Base-by-base conservation (phyloP, 2,113 vertebrate species). In the Connochaetes taurinus region DNA sequence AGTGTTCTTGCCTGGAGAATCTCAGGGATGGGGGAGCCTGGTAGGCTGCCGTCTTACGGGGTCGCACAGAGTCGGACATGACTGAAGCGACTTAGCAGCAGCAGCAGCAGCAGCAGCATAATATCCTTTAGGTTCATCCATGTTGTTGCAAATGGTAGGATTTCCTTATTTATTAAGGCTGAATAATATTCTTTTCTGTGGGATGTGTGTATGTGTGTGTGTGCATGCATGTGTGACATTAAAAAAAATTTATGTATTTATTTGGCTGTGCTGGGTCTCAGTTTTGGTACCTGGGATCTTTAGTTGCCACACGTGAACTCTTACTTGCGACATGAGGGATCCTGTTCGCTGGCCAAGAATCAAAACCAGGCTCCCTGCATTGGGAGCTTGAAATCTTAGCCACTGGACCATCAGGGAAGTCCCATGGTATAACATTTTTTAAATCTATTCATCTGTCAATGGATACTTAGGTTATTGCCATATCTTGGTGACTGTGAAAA, bases 101-200 rank as follows among this genome's bases (percentile, higher is more conserved):
- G 55, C 55, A 40, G 36, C 55, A 40, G 36, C 36, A 53, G 53
- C 53, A 53, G 17, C 17, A 53, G 53, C 55, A 47, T 64, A 45
- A 55, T 76, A 17, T 52, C 23, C 36, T 81, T 31, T 86, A 25
- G 33, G 67, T 91, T 95, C 36, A 87, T 80, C 67, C 57, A 47
- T 52, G 7, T 55, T 91, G 55, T 95, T 87, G 82, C 47, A 91
- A 47, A 87, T 67, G 71, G 36, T 57, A 80, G 50, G 21, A 47
- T 87, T 76, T 91, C 36, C 36, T 80, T 55, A 11, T 67, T 87
- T 95, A 45, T 89, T 86, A 67, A 87, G 71, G 43, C 67, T 85
- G 43, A 62, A 21, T 85, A 60, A 53, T 95, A 86, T 45, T 78
- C n/a, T 15, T 85, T 5, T 64, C 57, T 64, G 57, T 82, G 21